phyloP scores from a whole-genome alignment of 2,113 vertebrate species.

The Macrotus californicus region DNA sequence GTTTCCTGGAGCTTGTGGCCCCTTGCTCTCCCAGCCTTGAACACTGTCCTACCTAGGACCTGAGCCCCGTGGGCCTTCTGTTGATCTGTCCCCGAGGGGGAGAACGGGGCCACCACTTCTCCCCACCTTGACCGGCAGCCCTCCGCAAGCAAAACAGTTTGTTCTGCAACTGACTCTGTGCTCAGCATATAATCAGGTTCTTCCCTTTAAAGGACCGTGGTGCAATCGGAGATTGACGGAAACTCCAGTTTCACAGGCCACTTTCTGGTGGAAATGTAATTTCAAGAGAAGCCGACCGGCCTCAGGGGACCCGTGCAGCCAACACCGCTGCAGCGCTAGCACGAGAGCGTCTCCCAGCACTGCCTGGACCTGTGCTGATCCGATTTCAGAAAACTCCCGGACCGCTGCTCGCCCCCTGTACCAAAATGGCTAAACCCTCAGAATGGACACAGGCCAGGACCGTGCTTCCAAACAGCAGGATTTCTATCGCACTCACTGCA shows the following conservation, averaged over 20 bases:
- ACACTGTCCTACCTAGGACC: background rate
- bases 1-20: background rate
- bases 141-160: slow-evolving; percentile 23
- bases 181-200: slow-evolving; percentile 26
- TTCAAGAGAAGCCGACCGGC: background rate
- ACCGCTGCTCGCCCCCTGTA: background rate
- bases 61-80: background rate
- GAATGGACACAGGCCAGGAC: background rate
- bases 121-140: background rate
- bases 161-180: slow-evolving; percentile 34
- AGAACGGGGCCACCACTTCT: background rate
- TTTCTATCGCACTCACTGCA: background rate
- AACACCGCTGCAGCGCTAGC: background rate
- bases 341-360: background rate
- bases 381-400: slow-evolving; percentile 1
- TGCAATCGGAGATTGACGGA: slow-evolving; percentile 20
- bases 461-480: background rate
- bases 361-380: background rate
- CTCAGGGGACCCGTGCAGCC: background rate
- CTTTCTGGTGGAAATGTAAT: slow-evolving; percentile 37
- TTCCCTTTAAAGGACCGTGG: slow-evolving; percentile 33
- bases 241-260: background rate
- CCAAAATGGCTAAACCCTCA: background rate
- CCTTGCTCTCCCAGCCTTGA: background rate
- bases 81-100: background rate